Evolutionary conservation across 1,140 invertebrate genomes (phyloP), one percentile per base, ranked within the genome.

Genomic region (Trichonephila clavata): DNA sequence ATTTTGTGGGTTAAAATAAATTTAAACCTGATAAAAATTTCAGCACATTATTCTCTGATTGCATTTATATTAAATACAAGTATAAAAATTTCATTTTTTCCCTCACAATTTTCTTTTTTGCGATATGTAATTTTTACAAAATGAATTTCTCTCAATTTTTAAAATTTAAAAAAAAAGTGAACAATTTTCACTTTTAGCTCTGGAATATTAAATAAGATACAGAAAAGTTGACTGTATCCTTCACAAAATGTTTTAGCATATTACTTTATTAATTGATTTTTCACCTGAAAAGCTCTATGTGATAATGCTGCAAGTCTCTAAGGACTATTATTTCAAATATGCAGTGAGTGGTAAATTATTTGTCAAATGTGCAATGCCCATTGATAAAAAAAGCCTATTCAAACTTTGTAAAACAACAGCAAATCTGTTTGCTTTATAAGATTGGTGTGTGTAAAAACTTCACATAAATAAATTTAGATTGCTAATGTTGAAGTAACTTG

Each of bases 221-320:
- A 92, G 83, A 71, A 86, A 86, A 92, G 91, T 86, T 93, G 92
- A 88, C 92, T 88, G 68, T 39, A 93, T 80, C 57, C 77, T 71
- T 50, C 24, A 24, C 39, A 50, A 63, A 93, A 86, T 32, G 71
- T 86, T 27, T 21, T 27, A 90, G 89, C 71, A 39, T 32, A 27
- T 32, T 32, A 39, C 27, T 90, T 81, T 60, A 68, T 57, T 71
- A n/a, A 24, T 90, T 87, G 18, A 80, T 92, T 80, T 80, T 77
- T 43, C 14, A 50, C 68, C 57, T 71, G 39, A 92, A 92, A 87
- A 93, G 86, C 91, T 93, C 92, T 93, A 93, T 87, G 65, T 93
- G 92, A 81, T 68, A 21, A 87, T 87, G 86, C 50, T 18, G 68
- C 65, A 86, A 57, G 84, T 93, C 84, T 20, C 92, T 93, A 87